Base-by-base conservation (phyloP, 2,113 vertebrate species). In the Ariopsis seemanni region DNA sequence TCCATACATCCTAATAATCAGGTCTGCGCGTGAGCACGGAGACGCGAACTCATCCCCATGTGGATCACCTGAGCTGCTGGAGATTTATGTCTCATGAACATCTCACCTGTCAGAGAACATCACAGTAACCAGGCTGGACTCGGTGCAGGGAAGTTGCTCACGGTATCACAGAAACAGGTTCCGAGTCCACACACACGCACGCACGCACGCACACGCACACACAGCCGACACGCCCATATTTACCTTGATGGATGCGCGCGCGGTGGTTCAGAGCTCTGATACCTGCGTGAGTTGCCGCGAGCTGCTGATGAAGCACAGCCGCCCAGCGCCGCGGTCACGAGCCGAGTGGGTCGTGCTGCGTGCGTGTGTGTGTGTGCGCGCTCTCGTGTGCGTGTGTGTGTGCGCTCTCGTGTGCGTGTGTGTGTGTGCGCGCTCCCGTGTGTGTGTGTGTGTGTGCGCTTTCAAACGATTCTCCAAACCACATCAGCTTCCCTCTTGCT, bases 401-500 rank as follows among this genome's bases (percentile, higher is more conserved):
- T 20, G 79, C 57, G 78, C 17, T 34, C 58, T n/a, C 58, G 57
- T 81, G 79, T 81, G 53, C 22, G 25, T 60, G 74, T 7, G 22
- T 6, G 74, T 1, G 27, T 20, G 79, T 9, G 79, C 48, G 79
- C 57, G 78, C 17, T 34, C 34, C 2, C 34, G 34, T 15, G 67
- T 3, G 71, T 9, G 69, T 7, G 69, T 1, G 27, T 20, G 27
- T 20, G 79, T 9, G 79, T 48, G 79, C 57, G 78, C 17, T 34
- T 11, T 27, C 15, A 18, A 53, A 55, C 25, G 77, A 60, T 60
- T 18, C 27, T 60, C 57, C 55, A 75, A 85, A 82, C 67, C 67
- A 78, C 25, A 57, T 85, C 48, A 42, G 53, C 77, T 67, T 79
- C 30, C 84, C 89, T 77, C 88, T 60, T 57, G 86, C 89, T 87